Conservation (phyloP, 2,797 vertebrate genomes). For the Parauchenoglanis ngamensis region DNA sequence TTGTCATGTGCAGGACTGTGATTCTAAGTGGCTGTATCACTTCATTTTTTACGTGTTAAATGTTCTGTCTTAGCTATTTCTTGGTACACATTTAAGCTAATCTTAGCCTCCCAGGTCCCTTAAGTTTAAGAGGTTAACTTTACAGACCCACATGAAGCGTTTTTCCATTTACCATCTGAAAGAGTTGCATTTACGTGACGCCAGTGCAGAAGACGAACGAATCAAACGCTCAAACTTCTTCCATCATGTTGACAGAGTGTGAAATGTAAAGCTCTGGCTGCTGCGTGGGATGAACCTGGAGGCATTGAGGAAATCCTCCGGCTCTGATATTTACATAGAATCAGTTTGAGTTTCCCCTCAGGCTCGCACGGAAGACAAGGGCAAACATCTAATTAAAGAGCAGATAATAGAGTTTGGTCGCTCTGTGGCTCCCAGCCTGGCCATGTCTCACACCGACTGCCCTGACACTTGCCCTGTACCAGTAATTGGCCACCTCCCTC, state of each 20-base stretch:
- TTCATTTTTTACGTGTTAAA: not conserved
- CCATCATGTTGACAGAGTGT: conserved; percentile 6
- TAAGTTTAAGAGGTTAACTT: not conserved
- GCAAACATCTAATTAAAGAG: conserved; percentile 56
- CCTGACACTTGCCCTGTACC: conserved; percentile 38
- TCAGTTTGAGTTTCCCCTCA: conserved; percentile 24
- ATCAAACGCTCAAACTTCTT: conserved; percentile 10
- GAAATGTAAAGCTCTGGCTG: conserved; percentile 33
- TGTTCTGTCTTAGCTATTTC: not conserved
- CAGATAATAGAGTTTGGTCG: conserved; percentile 51
- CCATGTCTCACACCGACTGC: conserved; percentile 29
- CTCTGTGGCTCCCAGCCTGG: conserved; percentile 38
- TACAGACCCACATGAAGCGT: not conserved
- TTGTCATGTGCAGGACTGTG: not conserved
- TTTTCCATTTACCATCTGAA: not conserved
- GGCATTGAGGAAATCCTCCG: conserved; percentile 28
- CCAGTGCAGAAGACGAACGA: not conserved
- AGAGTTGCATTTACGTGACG: not conserved
- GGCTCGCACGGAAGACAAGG: conserved; percentile 32
- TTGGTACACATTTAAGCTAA: not conserved
- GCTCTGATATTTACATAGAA: conserved; percentile 48
- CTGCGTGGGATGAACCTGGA: conserved; percentile 18
- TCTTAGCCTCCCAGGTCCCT: not conserved
- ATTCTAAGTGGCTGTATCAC: not conserved
- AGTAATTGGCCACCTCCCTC: conserved; percentile 47